Evolutionary conservation across 2,797 vertebrate species (phyloP).

Genomic region (Schizothorax lantsangensis): DNA sequence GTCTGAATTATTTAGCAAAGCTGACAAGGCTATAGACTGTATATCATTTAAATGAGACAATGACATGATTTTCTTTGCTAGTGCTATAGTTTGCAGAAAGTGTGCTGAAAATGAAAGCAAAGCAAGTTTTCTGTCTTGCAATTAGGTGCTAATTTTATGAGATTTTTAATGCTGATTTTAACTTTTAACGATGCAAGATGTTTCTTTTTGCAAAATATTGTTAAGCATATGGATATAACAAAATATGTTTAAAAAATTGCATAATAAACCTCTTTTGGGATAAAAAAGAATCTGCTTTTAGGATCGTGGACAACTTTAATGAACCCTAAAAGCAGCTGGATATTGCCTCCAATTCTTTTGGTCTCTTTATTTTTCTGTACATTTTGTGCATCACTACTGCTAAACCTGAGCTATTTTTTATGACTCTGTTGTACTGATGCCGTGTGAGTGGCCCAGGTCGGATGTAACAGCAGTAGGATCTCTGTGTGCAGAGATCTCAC

Average conservation of each 20-base stretch:
- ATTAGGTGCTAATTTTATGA: neutral
- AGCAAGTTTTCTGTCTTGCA: neutral
- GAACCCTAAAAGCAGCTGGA: neutral
- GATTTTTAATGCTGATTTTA: neutral
- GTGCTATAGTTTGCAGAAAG: neutral
- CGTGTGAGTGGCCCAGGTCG: neutral
- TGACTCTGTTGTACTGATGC: neutral
- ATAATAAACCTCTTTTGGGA: neutral
- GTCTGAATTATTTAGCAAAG: neutral
- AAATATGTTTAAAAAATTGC: neutral
- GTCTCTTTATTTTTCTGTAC: neutral
- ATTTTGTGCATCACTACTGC: neutral
- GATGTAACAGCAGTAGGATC: neutral
- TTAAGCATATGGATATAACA: slow-evolving; percentile 10
- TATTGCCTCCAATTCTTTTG: neutral
- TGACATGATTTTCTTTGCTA: neutral
- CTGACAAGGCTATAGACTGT: neutral
- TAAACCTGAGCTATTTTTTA: neutral
- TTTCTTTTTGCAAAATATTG: neutral
- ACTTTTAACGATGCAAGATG: neutral
- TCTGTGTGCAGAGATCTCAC: slow-evolving; percentile 15
- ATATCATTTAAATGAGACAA: neutral
- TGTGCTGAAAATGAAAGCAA: neutral
- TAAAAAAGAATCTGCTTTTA: neutral
- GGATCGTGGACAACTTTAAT: neutral